Conservation (phyloP, 2,888 invertebrate genomes). For the Macrophya alboannulata region DNA sequence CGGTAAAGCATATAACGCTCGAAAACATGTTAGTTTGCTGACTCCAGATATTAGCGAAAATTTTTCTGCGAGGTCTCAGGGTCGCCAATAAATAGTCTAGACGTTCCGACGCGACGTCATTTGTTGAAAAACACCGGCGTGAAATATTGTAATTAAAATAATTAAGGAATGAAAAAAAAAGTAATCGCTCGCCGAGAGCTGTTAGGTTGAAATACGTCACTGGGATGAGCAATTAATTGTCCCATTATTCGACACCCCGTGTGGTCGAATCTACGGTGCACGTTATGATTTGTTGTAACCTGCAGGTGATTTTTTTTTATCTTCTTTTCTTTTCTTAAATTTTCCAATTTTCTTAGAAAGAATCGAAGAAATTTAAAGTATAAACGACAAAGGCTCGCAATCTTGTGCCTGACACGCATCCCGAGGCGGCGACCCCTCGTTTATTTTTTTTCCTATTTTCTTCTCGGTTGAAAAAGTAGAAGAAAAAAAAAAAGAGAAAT, state of each 20-base stretch:
- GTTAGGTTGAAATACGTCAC: constrained; percentile 9
- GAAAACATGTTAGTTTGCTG: not conserved
- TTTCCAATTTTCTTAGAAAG: not conserved
- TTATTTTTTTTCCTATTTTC: not conserved
- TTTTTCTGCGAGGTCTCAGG: not conserved
- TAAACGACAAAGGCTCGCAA: not conserved
- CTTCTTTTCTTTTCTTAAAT: not conserved
- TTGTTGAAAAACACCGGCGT: constrained; percentile 13
- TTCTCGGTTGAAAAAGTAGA: not conserved
- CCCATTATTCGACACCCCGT: not conserved
- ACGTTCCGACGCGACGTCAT: constrained; percentile 4
- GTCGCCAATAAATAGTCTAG: constrained; percentile 7
- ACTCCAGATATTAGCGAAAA: not conserved
- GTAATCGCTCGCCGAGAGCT: not conserved
- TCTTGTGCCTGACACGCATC: constrained; percentile 26
- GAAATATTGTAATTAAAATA: constrained; percentile 41
- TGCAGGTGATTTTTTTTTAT: not conserved
- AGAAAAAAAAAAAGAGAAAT: not conserved
- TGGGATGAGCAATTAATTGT: constrained; percentile 5
- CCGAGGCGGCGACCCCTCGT: not conserved
- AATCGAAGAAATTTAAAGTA: not conserved
- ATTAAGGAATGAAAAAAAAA: not conserved
- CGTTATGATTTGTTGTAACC: not conserved
- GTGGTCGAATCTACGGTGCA: not conserved
- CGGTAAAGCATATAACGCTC: not conserved